These are phyloP conservation scores for Canis aureus DNA, from an alignment of 2,113 vertebrate genomes.

Conservation along the genomic window DNA sequence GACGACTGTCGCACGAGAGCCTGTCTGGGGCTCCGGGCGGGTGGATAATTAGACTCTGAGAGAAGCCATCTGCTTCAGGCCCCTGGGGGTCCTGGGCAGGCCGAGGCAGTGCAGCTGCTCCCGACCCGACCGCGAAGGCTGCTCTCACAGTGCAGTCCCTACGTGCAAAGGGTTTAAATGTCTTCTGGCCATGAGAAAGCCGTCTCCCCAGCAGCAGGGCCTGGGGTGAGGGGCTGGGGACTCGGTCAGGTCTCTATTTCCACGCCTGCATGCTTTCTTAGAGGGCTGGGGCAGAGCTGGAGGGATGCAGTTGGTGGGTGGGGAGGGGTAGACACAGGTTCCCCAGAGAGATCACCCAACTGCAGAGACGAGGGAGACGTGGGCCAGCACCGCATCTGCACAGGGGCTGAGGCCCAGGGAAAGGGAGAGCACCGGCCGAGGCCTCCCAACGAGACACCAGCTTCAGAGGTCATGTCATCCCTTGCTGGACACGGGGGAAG, in stretches of 20 bases:
- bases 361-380: background rate
- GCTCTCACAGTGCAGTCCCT: constrained; percentile 26
- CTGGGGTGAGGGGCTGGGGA: background rate
- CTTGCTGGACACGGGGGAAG: background rate
- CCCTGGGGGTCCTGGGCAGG: constrained; percentile 63
- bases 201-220: background rate
- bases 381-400: background rate
- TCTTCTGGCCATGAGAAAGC: background rate
- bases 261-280: background rate
- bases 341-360: no score
- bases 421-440: background rate
- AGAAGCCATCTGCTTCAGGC: constrained; percentile 84
- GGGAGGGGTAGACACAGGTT: background rate
- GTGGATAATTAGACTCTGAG: constrained; percentile 81
- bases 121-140: background rate
- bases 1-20: background rate
- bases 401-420: background rate
- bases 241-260: background rate
- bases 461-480: background rate
- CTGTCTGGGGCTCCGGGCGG: constrained; percentile 53
- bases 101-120: constrained; percentile 29
- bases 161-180: constrained; percentile 70
- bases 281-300: no score
- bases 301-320: background rate
- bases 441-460: background rate